Base-by-base conservation (phyloP, 1,140 invertebrate species). In the Brachionus manjavacas region DNA sequence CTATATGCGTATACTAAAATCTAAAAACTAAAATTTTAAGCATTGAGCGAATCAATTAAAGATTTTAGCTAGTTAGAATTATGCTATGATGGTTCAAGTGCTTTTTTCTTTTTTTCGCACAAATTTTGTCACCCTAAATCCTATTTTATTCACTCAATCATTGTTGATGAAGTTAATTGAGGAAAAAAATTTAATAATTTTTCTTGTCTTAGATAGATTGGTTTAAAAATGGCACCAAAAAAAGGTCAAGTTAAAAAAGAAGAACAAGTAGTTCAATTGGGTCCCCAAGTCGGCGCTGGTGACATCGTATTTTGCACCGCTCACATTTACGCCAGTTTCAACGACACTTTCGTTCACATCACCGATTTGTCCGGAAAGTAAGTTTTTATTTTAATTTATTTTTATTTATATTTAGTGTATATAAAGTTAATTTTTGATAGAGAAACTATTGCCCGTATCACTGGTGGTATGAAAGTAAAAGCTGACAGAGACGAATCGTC, bases 391-490 rank as follows among this genome's bases (percentile, higher is more conserved):
- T 79, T 60, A 16, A 39, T 20, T 39, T 6, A 20, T 60, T 46
- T 46, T 43, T 39, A 76, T 9, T 84, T 35, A 16, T 70, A 6
- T 20, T 25, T 25, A n/a, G 9, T 64, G n/a, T 84, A 23, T 20
- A 84, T 28, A 23, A 84, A 43, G 20, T 76, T 49, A 49, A 76
- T 76, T 72, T 72, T 39, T 86, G 88, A n/a, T 85, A 94, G 96
- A 87, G 97, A 99, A 94, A 99, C 97, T 2, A 99, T 99, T 88
- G 94, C 95, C 84, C 92, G 97, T 88, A 95, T 99, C 41, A 99
- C 98, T 87, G 98, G 98, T 89, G 98, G 98, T 84, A 99, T 99
- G 98, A 99, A 99, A 92, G 98, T 99, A 0, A 99, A 99, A 90
- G 97, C 97, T 87, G 98, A 99, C 91, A 93, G 98, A 92, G 98